Percentiles rank a stretch among this genome's conserved stretches.
Conservation (phyloP, 2,797 vertebrate species). For the Mus caroli region DNA sequence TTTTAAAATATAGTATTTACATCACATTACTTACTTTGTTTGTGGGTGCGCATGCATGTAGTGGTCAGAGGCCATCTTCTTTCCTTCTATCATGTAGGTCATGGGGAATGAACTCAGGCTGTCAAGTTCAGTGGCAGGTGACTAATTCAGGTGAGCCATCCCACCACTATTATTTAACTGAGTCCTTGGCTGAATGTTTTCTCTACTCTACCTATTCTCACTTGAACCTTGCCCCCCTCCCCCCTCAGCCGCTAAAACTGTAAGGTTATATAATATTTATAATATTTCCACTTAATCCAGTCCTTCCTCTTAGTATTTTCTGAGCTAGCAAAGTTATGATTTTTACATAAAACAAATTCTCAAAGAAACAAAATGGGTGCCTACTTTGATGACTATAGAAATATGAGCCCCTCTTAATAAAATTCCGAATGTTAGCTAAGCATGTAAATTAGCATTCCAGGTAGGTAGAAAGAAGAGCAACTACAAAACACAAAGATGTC, state of each 20-base stretch:
- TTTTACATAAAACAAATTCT: slow-evolving; percentile 61
- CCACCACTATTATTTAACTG: slow-evolving; percentile 68
- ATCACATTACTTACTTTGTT: not conserved
- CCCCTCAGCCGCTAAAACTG: not conserved
- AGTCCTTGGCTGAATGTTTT: slow-evolving; percentile 30
- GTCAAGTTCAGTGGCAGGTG: not conserved
- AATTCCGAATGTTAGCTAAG: slow-evolving; percentile 42
- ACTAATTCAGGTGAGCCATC: not conserved
- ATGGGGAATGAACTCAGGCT: not conserved
- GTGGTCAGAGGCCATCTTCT: not conserved
- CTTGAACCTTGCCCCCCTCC: not conserved
- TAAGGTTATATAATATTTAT: slow-evolving; percentile 29
- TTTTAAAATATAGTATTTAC: slow-evolving; percentile 53
- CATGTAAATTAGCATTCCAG: not conserved
- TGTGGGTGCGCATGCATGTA: not conserved
- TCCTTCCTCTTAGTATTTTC: slow-evolving; percentile 30
- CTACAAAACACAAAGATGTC: not conserved
- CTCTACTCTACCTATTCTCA: slow-evolving; percentile 41
- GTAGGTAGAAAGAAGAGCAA: not conserved
- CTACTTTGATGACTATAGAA: slow-evolving; percentile 36
- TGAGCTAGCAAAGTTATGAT: slow-evolving; percentile 31
- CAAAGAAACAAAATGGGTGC: not conserved
- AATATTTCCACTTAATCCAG: slow-evolving; percentile 47
- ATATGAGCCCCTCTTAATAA: slow-evolving; percentile 37
- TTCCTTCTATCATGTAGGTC: not conserved